phyloP scores from a whole-genome alignment of 2,888 invertebrate species.

The Sussaba pulchella region DNA sequence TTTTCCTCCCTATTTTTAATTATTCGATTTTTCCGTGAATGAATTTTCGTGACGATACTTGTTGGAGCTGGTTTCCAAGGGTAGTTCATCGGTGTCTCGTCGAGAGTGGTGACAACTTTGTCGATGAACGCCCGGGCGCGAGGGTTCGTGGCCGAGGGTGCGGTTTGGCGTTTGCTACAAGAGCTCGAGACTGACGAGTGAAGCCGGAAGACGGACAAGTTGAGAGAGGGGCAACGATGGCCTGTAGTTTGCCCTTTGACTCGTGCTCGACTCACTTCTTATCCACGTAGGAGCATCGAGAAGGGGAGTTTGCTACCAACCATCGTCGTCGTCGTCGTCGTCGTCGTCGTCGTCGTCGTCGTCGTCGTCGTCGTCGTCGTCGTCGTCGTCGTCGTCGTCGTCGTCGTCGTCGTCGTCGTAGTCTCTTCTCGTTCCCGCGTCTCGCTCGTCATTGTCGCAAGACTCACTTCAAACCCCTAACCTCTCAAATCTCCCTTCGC shows the following conservation, averaged over 20 bases:
- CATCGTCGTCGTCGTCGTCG: conserved; percentile 20
- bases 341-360: conserved; percentile 25
- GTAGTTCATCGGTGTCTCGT: not conserved
- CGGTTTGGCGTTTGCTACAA: conserved; percentile 21
- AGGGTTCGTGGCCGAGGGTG: not conserved
- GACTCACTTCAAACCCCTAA: conserved; percentile 41
- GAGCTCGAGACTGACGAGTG: conserved; percentile 26
- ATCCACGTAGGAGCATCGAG: not conserved
- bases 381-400: conserved; percentile 19
- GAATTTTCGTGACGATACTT: not conserved
- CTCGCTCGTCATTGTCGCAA: conserved; percentile 32
- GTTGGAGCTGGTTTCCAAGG: not conserved
- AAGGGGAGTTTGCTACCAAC: conserved; percentile 18
- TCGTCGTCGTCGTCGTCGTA: conserved; percentile 28
- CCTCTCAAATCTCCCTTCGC: conserved; percentile 13
- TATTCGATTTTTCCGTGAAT: no score
- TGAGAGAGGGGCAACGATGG: conserved; percentile 8
- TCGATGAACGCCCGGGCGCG: not conserved
- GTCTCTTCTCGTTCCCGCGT: no score
- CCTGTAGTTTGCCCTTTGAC: conserved; percentile 32
- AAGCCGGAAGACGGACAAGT: conserved; percentile 24
- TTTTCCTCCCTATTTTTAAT: no score
- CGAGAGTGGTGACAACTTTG: conserved; percentile 35
- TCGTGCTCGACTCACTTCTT: conserved; percentile 23
- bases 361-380: conserved; percentile 14